Conservation (phyloP, 2,888 invertebrate genomes). For the Platynereis dumerilii region DNA sequence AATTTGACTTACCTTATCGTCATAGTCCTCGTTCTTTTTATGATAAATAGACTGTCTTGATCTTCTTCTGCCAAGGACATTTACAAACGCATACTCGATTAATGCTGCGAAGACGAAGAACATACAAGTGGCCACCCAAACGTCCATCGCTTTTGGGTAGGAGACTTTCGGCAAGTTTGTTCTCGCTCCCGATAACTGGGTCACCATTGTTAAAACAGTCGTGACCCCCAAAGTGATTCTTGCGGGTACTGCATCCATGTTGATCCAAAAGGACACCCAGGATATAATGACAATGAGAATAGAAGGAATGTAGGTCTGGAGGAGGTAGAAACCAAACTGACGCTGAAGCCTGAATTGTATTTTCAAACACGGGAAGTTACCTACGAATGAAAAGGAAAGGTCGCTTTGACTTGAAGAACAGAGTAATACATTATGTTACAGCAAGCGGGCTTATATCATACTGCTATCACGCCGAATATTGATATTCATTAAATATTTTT, state of each 20-base stretch:
- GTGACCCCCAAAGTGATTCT: conserved; percentile 36
- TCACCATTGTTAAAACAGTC: conserved; percentile 33
- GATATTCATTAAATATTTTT: no score
- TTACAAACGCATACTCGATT: conserved; percentile 32
- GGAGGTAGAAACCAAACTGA: conserved; percentile 31
- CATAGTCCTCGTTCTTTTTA: conserved; percentile 9
- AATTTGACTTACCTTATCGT: conserved; percentile 9
- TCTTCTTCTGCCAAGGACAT: conserved; percentile 20
- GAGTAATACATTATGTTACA: no score
- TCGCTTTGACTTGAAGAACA: no score
- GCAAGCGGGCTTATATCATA: no score
- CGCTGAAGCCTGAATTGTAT: conserved; percentile 27
- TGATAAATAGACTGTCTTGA: background rate
- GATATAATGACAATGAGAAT: conserved; percentile 37
- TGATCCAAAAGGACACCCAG: conserved; percentile 40
- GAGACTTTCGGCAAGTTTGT: conserved; percentile 29
- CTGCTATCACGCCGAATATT: no score
- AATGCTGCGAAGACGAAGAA: conserved; percentile 29
- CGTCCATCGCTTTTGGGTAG: conserved; percentile 33
- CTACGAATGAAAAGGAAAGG: conserved; percentile 7
- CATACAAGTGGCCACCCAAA: conserved; percentile 33
- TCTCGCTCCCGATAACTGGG: conserved; percentile 27
- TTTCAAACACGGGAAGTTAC: conserved; percentile 31
- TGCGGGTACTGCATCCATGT: conserved; percentile 37
- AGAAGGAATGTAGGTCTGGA: conserved; percentile 35